phyloP scores from a whole-genome alignment of 2,113 vertebrate species.

The Amblyopsis rosae region DNA sequence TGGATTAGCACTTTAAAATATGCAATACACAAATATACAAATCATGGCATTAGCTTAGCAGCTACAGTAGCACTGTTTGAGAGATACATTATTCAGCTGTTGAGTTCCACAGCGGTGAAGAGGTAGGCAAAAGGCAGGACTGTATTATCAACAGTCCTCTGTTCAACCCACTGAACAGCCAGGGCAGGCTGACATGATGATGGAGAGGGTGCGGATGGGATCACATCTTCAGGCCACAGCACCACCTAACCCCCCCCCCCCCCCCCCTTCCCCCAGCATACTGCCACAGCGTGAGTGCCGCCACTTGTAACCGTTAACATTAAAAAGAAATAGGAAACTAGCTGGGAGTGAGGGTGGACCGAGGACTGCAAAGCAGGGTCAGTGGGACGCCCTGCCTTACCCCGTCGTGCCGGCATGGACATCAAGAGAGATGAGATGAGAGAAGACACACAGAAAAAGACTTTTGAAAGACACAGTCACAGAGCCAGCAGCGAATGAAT shows the following conservation, averaged over 20 bases:
- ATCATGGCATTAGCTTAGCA: neutral
- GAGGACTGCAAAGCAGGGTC: constrained; percentile 64
- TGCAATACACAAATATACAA: constrained; percentile 1
- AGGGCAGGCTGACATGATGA: constrained; percentile 72
- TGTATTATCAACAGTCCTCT: constrained; percentile 52
- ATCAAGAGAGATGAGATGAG: constrained; percentile 40
- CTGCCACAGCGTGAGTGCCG: constrained; percentile 38
- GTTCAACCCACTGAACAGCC: constrained; percentile 54
- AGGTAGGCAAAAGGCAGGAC: too few relatives aligned
- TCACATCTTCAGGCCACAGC: constrained; percentile 43
- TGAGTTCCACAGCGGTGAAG: too few relatives aligned
- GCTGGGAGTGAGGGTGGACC: neutral
- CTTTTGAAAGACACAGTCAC: constrained; percentile 51
- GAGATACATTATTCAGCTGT: neutral
- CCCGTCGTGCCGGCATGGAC: constrained; percentile 35
- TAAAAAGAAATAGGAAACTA: constrained; percentile 26
- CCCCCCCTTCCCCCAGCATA: constrained; percentile 14
- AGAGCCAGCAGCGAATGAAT: constrained; percentile 64
- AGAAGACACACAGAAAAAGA: constrained; percentile 36
- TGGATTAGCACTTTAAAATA: neutral
- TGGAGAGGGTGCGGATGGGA: constrained; percentile 70
- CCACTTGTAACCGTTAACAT: constrained; percentile 47
- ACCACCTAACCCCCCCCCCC: too few relatives aligned
- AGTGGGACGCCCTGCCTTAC: constrained; percentile 56
- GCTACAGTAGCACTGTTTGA: too few relatives aligned